Conservation (phyloP, 2,113 vertebrate species). For the Oryzias woworae region DNA sequence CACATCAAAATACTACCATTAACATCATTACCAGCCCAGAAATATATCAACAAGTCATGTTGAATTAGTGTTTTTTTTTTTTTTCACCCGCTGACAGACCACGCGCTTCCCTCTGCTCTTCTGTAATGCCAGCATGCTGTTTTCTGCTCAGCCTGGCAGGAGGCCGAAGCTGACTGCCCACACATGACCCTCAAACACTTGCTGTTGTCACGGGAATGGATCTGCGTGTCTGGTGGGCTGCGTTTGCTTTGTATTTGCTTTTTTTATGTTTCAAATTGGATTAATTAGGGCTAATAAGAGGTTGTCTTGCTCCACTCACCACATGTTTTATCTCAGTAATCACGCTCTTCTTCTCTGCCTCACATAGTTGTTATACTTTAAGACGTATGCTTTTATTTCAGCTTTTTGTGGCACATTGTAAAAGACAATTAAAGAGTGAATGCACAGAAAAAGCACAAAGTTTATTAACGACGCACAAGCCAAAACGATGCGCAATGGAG, state of each 20-base stretch:
- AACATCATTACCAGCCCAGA: conserved; percentile 54
- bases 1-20: conserved; percentile 61
- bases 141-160: conserved; percentile 58
- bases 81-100: conserved; percentile 33
- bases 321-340: conserved; percentile 68
- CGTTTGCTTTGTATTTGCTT: conserved; percentile 12
- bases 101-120: conserved; percentile 22
- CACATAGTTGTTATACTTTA: conserved; percentile 37
- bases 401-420: conserved; percentile 24
- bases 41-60: conserved; percentile 68
- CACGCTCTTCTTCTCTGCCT: conserved; percentile 50
- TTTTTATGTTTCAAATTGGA: conserved; percentile 45
- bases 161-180: conserved; percentile 49
- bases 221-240: conserved; percentile 41
- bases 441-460: background rate
- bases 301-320: conserved; percentile 61
- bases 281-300: conserved; percentile 70
- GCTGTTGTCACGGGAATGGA: conserved; percentile 64
- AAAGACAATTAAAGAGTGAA: conserved; percentile 1
- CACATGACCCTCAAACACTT: conserved; percentile 62
- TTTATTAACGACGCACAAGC: background rate
- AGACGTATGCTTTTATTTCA: conserved; percentile 18
- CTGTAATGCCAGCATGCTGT: conserved; percentile 64
- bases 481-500: background rate
- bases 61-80: conserved; percentile 58